phyloP scores from a whole-genome alignment of 2,888 invertebrate genomes.

The Theodoxus fluviatilis region DNA sequence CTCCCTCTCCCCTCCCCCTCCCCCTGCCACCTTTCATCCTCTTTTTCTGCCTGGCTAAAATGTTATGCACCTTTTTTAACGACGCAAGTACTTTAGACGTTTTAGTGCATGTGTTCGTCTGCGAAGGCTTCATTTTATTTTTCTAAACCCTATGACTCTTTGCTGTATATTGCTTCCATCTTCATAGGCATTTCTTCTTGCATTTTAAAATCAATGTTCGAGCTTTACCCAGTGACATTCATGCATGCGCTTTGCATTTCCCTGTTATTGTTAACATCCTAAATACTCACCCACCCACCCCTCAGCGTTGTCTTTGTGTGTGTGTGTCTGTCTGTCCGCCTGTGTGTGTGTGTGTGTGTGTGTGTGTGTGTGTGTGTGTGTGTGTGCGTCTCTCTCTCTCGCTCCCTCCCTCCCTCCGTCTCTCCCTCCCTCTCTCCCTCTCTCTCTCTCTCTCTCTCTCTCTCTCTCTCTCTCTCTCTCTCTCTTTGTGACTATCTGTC shows the following conservation, averaged over 20 bases:
- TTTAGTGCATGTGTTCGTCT: no score
- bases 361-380: slow-evolving; percentile 7
- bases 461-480: background rate
- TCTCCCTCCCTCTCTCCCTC: background rate
- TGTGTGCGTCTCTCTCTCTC: background rate
- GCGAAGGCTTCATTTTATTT: no score
- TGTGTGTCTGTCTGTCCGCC: background rate
- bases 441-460: background rate
- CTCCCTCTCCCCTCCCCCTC: background rate
- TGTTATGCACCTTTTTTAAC: background rate
- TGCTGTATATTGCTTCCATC: slow-evolving; percentile 22
- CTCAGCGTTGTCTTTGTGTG: background rate
- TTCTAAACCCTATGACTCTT: background rate
- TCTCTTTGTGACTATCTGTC: background rate
- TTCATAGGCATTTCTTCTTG: no score
- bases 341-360: background rate
- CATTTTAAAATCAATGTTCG: no score
- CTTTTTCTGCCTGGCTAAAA: background rate
- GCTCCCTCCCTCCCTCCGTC: background rate
- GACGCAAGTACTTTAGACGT: background rate
- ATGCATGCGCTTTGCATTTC: background rate
- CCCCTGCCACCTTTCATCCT: background rate
- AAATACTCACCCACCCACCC: background rate
- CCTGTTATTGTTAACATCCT: background rate
- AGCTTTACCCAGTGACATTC: background rate